Percentiles rank a stretch among this genome's conserved stretches.
phyloP scores from a whole-genome alignment of 2,888 invertebrate species.

The Caenorhabditis zanzibari region DNA sequence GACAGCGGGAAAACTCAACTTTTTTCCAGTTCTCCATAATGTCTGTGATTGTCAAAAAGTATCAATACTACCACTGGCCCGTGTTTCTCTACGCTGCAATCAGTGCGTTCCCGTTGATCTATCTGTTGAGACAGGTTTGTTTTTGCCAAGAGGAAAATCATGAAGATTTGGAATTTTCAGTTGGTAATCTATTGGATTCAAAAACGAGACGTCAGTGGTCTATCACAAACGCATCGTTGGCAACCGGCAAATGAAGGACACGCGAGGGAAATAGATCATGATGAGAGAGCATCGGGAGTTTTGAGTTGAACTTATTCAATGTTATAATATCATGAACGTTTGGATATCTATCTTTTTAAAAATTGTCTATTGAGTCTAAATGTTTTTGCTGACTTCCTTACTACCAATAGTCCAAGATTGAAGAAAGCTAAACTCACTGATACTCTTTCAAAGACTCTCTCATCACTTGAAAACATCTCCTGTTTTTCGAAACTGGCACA shows the following conservation, averaged over 20 bases:
- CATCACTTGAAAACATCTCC: slow-evolving; percentile 29
- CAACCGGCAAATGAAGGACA: slow-evolving; percentile 47
- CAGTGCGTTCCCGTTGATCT: slow-evolving; percentile 35
- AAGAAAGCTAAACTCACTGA: not conserved
- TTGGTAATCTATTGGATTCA: slow-evolving; percentile 1
- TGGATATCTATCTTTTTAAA: too few species aligned
- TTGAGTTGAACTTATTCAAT: slow-evolving; percentile 4
- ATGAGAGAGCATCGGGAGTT: slow-evolving; percentile 52
- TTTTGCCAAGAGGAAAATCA: not conserved
- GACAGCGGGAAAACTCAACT: not conserved
- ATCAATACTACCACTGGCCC: slow-evolving; percentile 10
- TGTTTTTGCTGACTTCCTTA: not conserved
- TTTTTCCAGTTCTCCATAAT: slow-evolving; percentile 34
- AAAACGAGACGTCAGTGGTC: slow-evolving; percentile 9
- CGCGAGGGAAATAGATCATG: slow-evolving; percentile 52
- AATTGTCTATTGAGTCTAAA: too few species aligned
- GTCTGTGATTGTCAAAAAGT: slow-evolving; percentile 39
- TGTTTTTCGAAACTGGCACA: slow-evolving; percentile 35
- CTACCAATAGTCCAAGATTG: too few species aligned
- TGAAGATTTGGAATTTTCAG: slow-evolving; percentile 17
- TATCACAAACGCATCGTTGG: slow-evolving; percentile 57
- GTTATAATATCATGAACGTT: not conserved
- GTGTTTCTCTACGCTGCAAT: slow-evolving; percentile 17
- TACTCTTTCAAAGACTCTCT: slow-evolving; percentile 47
- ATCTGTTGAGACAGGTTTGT: slow-evolving; percentile 21